Conservation (phyloP, 2,888 invertebrate species). For the Bellardia bayeri region DNA sequence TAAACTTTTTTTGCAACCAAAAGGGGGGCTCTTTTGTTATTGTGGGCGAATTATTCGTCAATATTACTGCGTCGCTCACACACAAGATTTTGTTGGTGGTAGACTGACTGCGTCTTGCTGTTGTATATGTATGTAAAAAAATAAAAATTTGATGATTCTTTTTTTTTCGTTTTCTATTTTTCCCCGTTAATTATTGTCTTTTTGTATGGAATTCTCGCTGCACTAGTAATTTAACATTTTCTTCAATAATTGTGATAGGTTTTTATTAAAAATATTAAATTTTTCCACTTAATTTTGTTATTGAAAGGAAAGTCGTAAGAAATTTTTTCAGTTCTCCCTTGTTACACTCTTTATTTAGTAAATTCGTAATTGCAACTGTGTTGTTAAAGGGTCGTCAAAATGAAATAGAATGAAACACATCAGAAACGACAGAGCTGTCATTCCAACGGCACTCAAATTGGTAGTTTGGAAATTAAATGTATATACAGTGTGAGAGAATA, state of each 20-base stretch:
- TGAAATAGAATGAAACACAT: slow-evolving; percentile 48
- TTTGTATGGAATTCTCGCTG: slow-evolving; percentile 46
- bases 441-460: no score
- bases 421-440: slow-evolving; percentile 17
- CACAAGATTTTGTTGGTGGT: slow-evolving; percentile 65
- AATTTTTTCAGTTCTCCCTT: slow-evolving; percentile 55
- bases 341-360: slow-evolving; percentile 66
- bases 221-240: slow-evolving; percentile 58
- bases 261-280: slow-evolving; percentile 32
- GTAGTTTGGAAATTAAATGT: no score
- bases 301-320: slow-evolving; percentile 62
- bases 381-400: slow-evolving; percentile 6
- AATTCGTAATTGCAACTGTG: slow-evolving; percentile 58
- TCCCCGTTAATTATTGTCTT: slow-evolving; percentile 49
- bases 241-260: neutral
- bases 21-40: slow-evolving; percentile 68
- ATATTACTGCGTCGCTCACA: slow-evolving; percentile 64
- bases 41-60: slow-evolving; percentile 70
- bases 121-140: slow-evolving; percentile 66
- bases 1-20: slow-evolving; percentile 47
- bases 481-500: no score
- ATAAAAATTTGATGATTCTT: slow-evolving; percentile 45
- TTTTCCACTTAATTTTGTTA: slow-evolving; percentile 52
- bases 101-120: slow-evolving; percentile 69
- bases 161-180: slow-evolving; percentile 43